These are phyloP conservation scores for Apocheima hispidaria DNA, from an alignment of 2,888 invertebrate species.

Conservation along the genomic window DNA sequence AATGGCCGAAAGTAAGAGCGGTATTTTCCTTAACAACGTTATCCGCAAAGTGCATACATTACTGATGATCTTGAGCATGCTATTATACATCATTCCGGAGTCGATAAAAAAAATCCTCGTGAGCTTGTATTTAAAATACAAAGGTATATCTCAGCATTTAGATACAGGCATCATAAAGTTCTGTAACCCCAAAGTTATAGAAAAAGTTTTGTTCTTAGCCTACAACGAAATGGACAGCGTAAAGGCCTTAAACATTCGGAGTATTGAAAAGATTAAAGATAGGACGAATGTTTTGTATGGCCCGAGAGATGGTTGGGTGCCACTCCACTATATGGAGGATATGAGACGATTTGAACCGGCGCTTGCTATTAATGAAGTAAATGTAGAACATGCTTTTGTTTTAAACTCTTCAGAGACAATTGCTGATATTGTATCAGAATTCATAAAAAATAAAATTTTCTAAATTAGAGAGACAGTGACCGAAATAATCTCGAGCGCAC, in stretches of 20 bases:
- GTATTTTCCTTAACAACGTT: slow-evolving; percentile 88
- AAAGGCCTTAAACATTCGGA: slow-evolving; percentile 87
- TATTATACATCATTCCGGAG: slow-evolving; percentile 82
- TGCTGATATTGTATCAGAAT: slow-evolving; percentile 73
- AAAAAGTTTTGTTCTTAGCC: slow-evolving; percentile 90
- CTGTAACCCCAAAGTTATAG: slow-evolving; percentile 85
- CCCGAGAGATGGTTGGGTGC: slow-evolving; percentile 93
- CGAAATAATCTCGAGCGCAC: no score
- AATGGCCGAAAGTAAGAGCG: slow-evolving; percentile 92
- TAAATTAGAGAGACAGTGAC: no score
- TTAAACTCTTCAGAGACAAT: slow-evolving; percentile 87
- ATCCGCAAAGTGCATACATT: slow-evolving; percentile 72
- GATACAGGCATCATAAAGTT: slow-evolving; percentile 84
- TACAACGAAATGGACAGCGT: slow-evolving; percentile 93
- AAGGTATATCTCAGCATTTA: slow-evolving; percentile 81
- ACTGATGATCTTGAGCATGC: slow-evolving; percentile 71
- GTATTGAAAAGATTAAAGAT: slow-evolving; percentile 88
- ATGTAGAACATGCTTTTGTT: slow-evolving; percentile 92
- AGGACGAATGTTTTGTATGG: slow-evolving; percentile 90
- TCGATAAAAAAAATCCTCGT: slow-evolving; percentile 81
- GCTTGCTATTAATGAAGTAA: slow-evolving; percentile 62
- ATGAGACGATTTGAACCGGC: slow-evolving; percentile 75
- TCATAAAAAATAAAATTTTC: slow-evolving; percentile 59
- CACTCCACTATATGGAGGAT: slow-evolving; percentile 89
- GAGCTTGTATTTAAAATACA: slow-evolving; percentile 82